A percentile compares a stretch with the other conserved stretches of the same genome.
Evolutionary conservation across 2,113 vertebrate species (phyloP).

Genomic region (Telmatochromis bifrenatus): DNA sequence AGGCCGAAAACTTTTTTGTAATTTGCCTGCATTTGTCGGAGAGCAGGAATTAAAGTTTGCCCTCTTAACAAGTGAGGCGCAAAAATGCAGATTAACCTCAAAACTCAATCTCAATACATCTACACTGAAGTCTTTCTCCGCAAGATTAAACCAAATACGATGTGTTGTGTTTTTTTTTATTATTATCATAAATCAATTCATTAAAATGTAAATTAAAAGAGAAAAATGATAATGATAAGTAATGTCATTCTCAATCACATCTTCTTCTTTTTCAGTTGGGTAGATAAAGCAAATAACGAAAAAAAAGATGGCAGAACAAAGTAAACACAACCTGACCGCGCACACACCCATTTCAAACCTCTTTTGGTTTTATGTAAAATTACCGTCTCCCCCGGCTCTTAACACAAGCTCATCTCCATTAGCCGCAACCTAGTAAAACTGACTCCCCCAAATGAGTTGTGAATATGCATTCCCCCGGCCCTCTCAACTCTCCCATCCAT

Average conservation of each 20-base stretch:
- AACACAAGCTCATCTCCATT: slow-evolving; percentile 69
- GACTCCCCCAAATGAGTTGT: slow-evolving; percentile 70
- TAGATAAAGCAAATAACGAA: neutral
- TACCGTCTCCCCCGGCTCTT: slow-evolving; percentile 61
- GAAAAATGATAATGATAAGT: slow-evolving; percentile 5
- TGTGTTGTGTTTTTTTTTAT: neutral
- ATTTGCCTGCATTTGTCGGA: neutral
- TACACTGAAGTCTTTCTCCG: neutral
- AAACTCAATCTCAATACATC: neutral
- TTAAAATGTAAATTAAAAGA: slow-evolving; percentile 40
- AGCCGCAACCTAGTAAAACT: slow-evolving; percentile 64
- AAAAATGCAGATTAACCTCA: neutral
- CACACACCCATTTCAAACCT: slow-evolving; percentile 4
- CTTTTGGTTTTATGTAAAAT: slow-evolving; percentile 63
- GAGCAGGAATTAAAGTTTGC: neutral
- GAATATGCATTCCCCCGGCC: slow-evolving; percentile 40
- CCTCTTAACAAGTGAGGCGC: neutral
- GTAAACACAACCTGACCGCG: neutral
- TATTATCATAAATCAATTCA: slow-evolving; percentile 16
- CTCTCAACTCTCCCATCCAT: slow-evolving; percentile 39
- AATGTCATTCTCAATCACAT: neutral
- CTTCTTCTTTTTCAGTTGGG: neutral
- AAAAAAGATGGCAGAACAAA: neutral
- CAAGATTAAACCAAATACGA: slow-evolving; percentile 4
- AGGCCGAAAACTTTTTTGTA: neutral